Evolutionary conservation across 2,113 vertebrate species (phyloP).

Genomic region (Phalacrocorax brasilianus): DNA sequence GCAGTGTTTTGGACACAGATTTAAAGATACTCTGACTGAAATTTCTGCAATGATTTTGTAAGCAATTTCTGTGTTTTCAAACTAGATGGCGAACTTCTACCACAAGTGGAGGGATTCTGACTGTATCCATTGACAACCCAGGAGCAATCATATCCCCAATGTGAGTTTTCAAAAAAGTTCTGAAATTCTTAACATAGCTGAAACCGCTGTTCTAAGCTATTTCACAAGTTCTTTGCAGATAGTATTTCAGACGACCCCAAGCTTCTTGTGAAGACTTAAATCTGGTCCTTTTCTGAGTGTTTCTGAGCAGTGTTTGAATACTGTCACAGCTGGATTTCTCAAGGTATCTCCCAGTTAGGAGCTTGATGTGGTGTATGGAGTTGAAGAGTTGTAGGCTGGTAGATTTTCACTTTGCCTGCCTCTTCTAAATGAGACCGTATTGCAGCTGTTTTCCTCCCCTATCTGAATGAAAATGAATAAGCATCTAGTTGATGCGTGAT

Average conservation of each 20-base stretch:
- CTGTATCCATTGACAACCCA: conserved; percentile 95
- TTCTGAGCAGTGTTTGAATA: background rate
- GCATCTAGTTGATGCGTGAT: background rate
- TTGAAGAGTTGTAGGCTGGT: background rate
- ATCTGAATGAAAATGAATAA: background rate
- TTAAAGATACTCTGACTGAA: background rate
- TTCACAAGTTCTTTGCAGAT: background rate
- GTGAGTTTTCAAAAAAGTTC: conserved; percentile 70
- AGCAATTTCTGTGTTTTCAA: conserved; percentile 28
- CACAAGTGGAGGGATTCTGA: conserved; percentile 86
- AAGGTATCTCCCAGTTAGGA: background rate
- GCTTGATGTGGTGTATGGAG: background rate
- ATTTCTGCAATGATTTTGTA: background rate
- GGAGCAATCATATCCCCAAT: conserved; percentile 86
- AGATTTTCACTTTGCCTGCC: background rate
- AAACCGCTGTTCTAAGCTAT: background rate
- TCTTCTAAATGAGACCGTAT: background rate
- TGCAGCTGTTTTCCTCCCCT: background rate
- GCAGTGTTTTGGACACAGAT: background rate
- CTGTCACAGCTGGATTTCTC: background rate
- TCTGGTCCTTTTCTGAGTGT: background rate
- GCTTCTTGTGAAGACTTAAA: background rate
- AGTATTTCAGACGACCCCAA: background rate
- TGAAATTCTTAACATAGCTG: background rate
- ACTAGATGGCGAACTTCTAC: conserved; percentile 89